These are phyloP conservation scores for Acanthiza pusilla DNA, from an alignment of 2,797 vertebrate species.

Conservation along the genomic window DNA sequence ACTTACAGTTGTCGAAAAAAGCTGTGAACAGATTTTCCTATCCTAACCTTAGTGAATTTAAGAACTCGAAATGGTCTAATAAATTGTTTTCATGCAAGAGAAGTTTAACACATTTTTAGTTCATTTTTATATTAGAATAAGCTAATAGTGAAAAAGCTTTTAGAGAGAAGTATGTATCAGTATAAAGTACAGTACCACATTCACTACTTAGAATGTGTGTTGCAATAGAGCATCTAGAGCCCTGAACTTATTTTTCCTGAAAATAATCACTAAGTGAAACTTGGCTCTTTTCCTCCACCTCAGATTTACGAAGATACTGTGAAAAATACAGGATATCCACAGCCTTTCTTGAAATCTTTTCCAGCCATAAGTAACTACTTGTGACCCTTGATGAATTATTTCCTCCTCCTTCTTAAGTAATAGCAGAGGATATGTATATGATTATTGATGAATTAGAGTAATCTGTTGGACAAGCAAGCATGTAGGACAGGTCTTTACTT, in stretches of 20 bases:
- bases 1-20: not conserved
- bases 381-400: not conserved
- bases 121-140: not conserved
- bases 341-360: not conserved
- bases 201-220: not conserved
- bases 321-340: not conserved
- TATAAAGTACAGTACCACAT: not conserved
- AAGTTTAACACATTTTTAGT: not conserved
- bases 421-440: not conserved
- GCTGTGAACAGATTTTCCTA: not conserved
- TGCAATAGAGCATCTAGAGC: not conserved
- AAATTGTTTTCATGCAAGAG: not conserved
- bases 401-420: not conserved
- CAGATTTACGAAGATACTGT: not conserved
- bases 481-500: not conserved
- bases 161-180: fast-evolving
- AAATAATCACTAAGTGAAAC: not conserved
- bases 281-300: not conserved
- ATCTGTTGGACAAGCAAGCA: not conserved
- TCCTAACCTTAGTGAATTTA: not conserved
- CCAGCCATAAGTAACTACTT: not conserved
- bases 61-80: not conserved
- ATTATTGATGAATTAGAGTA: not conserved
- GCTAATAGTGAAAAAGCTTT: not conserved
- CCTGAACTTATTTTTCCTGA: not conserved